Base-by-base conservation (phyloP, 2,797 vertebrate species). In the Hylomyscus alleni region DNA sequence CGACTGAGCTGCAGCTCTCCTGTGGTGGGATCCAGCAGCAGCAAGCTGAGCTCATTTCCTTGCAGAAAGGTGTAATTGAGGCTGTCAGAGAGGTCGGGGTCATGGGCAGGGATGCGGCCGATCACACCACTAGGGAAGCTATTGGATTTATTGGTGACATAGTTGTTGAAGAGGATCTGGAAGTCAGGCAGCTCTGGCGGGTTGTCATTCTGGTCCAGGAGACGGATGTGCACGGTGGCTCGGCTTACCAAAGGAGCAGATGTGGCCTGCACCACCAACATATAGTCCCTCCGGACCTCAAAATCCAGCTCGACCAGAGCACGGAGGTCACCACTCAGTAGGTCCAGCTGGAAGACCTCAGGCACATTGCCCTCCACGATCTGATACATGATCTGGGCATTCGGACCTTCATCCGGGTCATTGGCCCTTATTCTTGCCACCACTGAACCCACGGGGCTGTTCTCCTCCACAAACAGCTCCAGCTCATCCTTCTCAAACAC, bases 111-210 rank as follows among this genome's bases (percentile, higher is more conserved):
- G 56, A 99, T 99, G 97, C 98, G 99, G 81, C 99, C 99, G 19
- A 99, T 99, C 88, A 99, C 99, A 0, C 99, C 99, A 0, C 99
- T 98, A 2, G 99, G 99, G 96, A 99, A 99, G 97, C 99, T 99
- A 97, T 99, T 99, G 96, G 99, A 99, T 96, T 99, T 99, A 97
- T 99, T 99, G 96, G 99, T 99, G 97, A 99, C 98, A 0, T 99
- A 99, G 99, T 99, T 99, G 98, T 99, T 99, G 98, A 99, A 99
- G 94, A 99, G 99, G 76, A 99, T 99, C 98, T 99, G 99, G 98
- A 99, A 99, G 98, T 99, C 98, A 6, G 99, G 98, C 97, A 99
- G 98, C 90, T 99, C 98, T 0, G 99, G 99, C 0, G 97, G 85
- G 78, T 99, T 99, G 98, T 99, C 99, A 0, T 99, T 99, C 97